Conservation (phyloP, 1,140 invertebrate species). For the Drosophila melanica region DNA sequence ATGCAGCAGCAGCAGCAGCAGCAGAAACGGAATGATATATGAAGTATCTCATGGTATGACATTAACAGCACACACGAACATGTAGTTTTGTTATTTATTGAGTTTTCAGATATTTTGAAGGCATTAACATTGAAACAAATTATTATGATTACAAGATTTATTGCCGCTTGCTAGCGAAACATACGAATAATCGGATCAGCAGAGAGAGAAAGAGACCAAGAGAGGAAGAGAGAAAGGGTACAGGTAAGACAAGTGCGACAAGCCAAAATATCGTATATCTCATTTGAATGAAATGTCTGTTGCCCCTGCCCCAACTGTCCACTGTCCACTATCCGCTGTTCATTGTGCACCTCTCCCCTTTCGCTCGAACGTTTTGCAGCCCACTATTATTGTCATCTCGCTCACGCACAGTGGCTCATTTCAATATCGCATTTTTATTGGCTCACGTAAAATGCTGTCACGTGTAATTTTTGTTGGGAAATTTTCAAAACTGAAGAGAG, state of each 20-base stretch:
- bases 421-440: conserved; percentile 19
- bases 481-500: neutral
- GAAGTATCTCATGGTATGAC: conserved; percentile 84
- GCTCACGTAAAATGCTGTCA: conserved; percentile 25
- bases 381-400: conserved; percentile 30
- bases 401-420: conserved; percentile 32
- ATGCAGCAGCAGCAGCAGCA: conserved; percentile 30
- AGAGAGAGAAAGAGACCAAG: conserved; percentile 10
- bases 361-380: neutral
- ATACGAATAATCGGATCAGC: conserved; percentile 50
- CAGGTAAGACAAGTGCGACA: conserved; percentile 25
- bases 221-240: conserved; percentile 7
- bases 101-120: conserved; percentile 84
- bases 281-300: conserved; percentile 47
- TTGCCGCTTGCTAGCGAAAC: conserved; percentile 67
- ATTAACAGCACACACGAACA: conserved; percentile 84
- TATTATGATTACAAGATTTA: conserved; percentile 84
- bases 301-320: neutral
- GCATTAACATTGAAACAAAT: conserved; percentile 84
- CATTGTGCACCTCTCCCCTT: neutral
- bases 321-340: neutral
- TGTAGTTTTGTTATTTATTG: conserved; percentile 84
- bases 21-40: conserved; percentile 75
- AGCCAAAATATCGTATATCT: conserved; percentile 51
- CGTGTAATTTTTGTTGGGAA: conserved; percentile 10